Conservation (phyloP, 1,140 invertebrate species). For the Halesus radiatus region DNA sequence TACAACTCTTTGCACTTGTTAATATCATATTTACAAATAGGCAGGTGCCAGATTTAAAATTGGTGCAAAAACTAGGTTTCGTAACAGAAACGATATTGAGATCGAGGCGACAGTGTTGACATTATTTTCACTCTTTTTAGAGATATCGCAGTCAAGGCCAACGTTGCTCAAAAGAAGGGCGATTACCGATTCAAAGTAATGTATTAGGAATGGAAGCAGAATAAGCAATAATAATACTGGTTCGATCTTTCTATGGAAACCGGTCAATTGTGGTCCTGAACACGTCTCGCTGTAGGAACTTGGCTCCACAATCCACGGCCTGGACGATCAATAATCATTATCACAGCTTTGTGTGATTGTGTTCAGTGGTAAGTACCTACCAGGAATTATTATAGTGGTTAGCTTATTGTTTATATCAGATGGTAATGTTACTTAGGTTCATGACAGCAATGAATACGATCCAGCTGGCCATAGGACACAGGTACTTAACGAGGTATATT, state of each 20-base stretch:
- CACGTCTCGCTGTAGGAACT: neutral
- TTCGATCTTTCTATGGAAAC: neutral
- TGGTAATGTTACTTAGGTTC: no score
- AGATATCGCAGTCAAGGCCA: slow-evolving; percentile 38
- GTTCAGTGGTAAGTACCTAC: no score
- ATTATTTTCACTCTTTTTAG: slow-evolving; percentile 36
- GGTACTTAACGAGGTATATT: no score
- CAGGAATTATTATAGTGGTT: no score
- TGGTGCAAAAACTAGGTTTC: slow-evolving; percentile 22
- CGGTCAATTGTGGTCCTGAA: neutral
- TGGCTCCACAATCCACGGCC: neutral
- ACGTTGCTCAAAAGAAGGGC: neutral
- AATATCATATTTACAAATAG: slow-evolving; percentile 10
- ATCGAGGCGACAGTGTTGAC: slow-evolving; percentile 22
- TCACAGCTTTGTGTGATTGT: no score
- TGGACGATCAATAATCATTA: no score
- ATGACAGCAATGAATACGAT: no score
- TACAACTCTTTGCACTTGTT: no score
- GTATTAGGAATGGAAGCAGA: slow-evolving; percentile 9
- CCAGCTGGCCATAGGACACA: no score
- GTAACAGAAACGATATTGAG: slow-evolving; percentile 35
- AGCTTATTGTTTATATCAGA: no score
- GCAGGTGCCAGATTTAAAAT: slow-evolving; percentile 6
- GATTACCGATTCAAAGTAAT: slow-evolving; percentile 13
- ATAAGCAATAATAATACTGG: neutral